Evolutionary conservation across 2,888 invertebrate genomes (phyloP), one percentile per base, ranked within the genome.

Genomic region (Nomada goodeniana): DNA sequence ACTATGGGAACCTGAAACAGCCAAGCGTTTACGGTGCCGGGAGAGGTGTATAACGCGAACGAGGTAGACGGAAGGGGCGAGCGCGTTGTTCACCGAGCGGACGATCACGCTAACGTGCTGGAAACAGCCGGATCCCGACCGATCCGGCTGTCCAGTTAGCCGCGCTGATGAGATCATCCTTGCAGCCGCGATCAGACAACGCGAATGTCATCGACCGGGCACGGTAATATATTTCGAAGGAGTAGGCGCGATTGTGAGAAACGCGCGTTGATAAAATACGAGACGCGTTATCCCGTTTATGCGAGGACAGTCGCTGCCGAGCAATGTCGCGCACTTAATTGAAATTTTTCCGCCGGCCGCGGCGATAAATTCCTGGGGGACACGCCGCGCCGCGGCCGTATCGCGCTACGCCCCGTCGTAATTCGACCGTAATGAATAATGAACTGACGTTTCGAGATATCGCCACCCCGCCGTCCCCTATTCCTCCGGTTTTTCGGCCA

Each of bases 1-100:
- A 80, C 85, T 85, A 85, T 80, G 85, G 83, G 87, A 81, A 86
- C 71, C 60, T 53, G 64, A 52, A 67, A 70, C 44, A 44, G 64
- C 11, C 65, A 10, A 10, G 53, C 70, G 82, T 78, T 86, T 83
- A 85, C 69, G 61, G 76, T 81, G 76, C 74, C 36, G 20, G 1
- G 13, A 13, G 15, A 50, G n/a, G 36, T 2, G 50, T 42, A 26
- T 1, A 13, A 23, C 3, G n/a, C 0, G 23, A 29, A 18, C 1
- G 13, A 47, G 2, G 18, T 42, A 10, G 9, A 10, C 29, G 20
- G n/a, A 7, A 18, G 15, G 42, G 57, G 52, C 36, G 59, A 42
- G 53, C 68, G 23, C 65, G 77, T 29, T 57, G 23, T 68, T 78
- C 55, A 23, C 9, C 18, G 42, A 50, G 52, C 44, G 36, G 36